phyloP scores from a whole-genome alignment of 37 sponge, comb jelly and placozoan species.

The Corticium candelabrum region DNA sequence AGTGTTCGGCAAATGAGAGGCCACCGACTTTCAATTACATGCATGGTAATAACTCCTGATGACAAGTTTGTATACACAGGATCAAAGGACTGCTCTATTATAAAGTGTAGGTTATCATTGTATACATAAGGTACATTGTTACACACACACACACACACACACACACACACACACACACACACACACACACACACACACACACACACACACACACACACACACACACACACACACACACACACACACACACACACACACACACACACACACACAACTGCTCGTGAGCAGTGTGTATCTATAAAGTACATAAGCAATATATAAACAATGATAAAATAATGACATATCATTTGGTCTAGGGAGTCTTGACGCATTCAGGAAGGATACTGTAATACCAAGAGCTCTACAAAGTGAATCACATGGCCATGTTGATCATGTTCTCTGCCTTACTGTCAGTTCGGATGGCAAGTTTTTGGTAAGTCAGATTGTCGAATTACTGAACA shows the following conservation, averaged over 20 bases:
- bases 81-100: conserved; percentile 78
- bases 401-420: conserved; percentile 29
- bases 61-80: conserved; percentile 56
- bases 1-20: conserved; percentile 34
- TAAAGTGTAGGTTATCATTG: conserved; percentile 55
- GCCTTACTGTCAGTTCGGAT: conserved; percentile 70
- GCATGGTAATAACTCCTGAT: conserved; percentile 60
- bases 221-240: not conserved
- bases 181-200: not conserved
- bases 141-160: conserved; percentile 2
- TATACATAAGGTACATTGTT: not conserved
- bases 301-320: too few species aligned
- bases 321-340: too few species aligned
- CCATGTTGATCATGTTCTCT: conserved; percentile 68
- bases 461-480: conserved; percentile 63
- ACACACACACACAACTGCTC: not conserved
- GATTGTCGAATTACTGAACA: not conserved
- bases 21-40: conserved; percentile 74
- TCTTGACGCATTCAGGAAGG: conserved; percentile 43
- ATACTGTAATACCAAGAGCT: conserved; percentile 31
- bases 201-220: conserved; percentile 5
- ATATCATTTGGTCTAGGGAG: conserved; percentile 64
- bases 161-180: conserved; percentile 1
- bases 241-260: not conserved
- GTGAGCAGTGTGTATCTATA: too few species aligned